Base-by-base conservation (phyloP, 2,113 vertebrate species). In the Parus major region DNA sequence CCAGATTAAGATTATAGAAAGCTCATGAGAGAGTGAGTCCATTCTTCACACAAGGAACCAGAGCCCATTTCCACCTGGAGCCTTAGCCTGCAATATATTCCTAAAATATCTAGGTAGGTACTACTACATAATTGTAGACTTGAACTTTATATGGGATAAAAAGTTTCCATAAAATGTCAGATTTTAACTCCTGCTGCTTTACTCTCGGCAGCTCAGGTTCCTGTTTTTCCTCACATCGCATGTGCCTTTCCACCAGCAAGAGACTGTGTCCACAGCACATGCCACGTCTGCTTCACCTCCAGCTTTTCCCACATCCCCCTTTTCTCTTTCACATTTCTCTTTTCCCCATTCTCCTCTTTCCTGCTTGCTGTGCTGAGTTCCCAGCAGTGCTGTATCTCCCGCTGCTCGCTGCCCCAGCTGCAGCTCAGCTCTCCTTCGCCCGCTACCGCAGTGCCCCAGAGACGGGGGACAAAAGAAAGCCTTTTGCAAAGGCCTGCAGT, bases 131-230 rank as follows among this genome's bases (percentile, higher is more conserved):
- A 78, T 0, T 22, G 12, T 15, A 82, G n/a, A 46, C 12, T 83
- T 49, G 28, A 81, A 52, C 31, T 71, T 69, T 27, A 53, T 15
- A 53, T 4, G 5, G 23, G 33, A 55, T 75, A 49, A 46, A 73
- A 42, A 10, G 8, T 7, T 56, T 59, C 33, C 36, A 87, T n/a
- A 14, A 82, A 57, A 39, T 31, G n/a, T n/a, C 5, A 13, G 4
- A 12, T 78, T 82, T 88, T 75, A 85, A 35, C 29, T 29, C 15
- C 20, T 71, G 17, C 36, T 24, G 16, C 36, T 88, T 68, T 60
- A 76, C 3, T 22, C 42, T 33, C 0, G 0, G 29, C 36, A 73
- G 33, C 25, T 53, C 0, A 0, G 33, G 29, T n/a, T 22, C 15
- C 55, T 52, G 55, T 19, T 84, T 73, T 29, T 63, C 50, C n/a